Percentiles rank a stretch among this genome's conserved stretches.
Evolutionary conservation across 2,113 vertebrate genomes (phyloP).

Genomic region (Solenodon paradoxus): DNA sequence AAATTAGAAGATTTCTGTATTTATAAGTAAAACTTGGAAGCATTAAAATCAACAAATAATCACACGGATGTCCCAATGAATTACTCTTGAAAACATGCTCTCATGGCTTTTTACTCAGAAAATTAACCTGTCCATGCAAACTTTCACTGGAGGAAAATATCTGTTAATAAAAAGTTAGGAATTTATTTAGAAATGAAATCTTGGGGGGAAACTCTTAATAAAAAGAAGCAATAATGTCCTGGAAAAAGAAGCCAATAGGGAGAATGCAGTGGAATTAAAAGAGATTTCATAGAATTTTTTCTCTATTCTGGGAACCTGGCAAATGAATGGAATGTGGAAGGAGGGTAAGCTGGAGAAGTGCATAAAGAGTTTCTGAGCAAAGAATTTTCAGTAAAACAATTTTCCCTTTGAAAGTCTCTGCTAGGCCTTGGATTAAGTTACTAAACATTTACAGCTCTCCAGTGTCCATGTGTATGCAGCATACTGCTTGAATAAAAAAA

Average conservation of each 20-base stretch:
- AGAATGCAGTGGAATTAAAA: neutral
- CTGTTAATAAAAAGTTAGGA: neutral
- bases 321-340: neutral
- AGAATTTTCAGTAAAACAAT: neutral
- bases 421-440: neutral
- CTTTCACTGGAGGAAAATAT: neutral
- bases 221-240: neutral
- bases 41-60: neutral
- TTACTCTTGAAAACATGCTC: neutral
- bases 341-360: neutral
- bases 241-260: neutral
- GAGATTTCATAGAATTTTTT: neutral
- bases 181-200: neutral
- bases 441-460: neutral
- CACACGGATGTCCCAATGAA: neutral
- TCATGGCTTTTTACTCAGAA: neutral
- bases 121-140: neutral
- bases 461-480: neutral
- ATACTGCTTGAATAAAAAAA: neutral
- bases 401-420: slow-evolving; percentile 1
- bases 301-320: neutral
- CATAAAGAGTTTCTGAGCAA: neutral
- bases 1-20: neutral
- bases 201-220: neutral
- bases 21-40: neutral